phyloP scores from a whole-genome alignment of 2,888 invertebrate genomes.

The Tanytarsus gracilentus region DNA sequence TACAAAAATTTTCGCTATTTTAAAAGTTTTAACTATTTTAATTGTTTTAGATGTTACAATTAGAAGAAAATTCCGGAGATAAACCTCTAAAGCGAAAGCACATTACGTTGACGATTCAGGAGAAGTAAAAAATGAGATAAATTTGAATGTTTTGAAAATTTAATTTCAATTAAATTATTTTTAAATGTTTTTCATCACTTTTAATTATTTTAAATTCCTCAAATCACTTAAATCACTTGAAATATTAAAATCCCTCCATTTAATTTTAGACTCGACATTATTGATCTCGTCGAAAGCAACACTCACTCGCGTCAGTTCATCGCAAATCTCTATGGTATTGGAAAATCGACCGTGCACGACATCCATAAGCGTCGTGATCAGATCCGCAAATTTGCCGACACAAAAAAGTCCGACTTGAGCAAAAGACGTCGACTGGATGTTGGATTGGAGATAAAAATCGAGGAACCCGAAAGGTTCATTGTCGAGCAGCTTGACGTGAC shows the following conservation, averaged over 20 bases:
- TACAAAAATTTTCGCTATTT: too few species aligned
- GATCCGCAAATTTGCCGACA: not conserved
- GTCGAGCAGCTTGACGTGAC: too few species aligned
- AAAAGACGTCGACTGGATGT: constrained; percentile 2
- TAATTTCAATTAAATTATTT: not conserved
- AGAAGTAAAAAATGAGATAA: not conserved
- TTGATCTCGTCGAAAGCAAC: not conserved
- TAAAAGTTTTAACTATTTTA: too few species aligned
- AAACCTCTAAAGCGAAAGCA: too few species aligned
- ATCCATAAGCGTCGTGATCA: constrained; percentile 1
- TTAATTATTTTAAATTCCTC: not conserved
- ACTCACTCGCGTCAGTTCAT: not conserved
- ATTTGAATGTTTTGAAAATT: not conserved
- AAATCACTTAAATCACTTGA: too few species aligned
- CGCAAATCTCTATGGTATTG: constrained; percentile 11
- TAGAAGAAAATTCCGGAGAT: too few species aligned
- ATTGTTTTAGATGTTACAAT: too few species aligned
- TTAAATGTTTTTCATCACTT: not conserved
- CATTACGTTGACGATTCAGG: constrained; percentile 9
- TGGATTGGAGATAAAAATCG: not conserved
- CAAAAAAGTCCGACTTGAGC: not conserved
- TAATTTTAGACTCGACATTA: constrained; percentile 4
- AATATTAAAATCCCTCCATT: too few species aligned
- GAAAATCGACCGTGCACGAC: constrained; percentile 13
- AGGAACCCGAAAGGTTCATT: too few species aligned